These are phyloP conservation scores for Ciconia stormi DNA, from an alignment of 2,113 vertebrate species.

Conservation along the genomic window DNA sequence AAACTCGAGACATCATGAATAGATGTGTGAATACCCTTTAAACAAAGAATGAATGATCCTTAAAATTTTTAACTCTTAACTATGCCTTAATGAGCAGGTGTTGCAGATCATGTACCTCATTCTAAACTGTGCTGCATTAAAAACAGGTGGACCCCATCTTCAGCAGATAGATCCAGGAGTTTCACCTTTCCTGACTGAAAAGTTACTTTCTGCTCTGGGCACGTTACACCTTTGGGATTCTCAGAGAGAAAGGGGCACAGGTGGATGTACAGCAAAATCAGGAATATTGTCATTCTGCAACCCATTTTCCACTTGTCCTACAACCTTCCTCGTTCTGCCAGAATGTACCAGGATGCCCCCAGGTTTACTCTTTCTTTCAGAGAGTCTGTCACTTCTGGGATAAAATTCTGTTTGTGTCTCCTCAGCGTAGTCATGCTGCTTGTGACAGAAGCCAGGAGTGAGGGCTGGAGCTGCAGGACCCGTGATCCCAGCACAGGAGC, in stretches of 20 bases:
- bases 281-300: not conserved
- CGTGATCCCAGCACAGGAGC: not conserved
- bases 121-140: not conserved
- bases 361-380: not conserved
- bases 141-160: accelerated
- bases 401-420: not conserved
- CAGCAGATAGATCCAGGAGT: not conserved
- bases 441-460: not conserved
- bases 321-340: accelerated
- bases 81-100: not conserved
- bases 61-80: not conserved
- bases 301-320: not conserved
- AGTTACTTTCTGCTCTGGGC: not conserved
- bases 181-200: not conserved
- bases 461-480: not conserved
- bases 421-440: accelerated
- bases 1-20: not conserved
- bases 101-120: not conserved
- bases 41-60: accelerated
- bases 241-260: not conserved
- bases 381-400: not conserved
- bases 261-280: not conserved
- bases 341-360: accelerated
- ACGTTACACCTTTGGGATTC: accelerated
- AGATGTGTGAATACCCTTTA: not conserved